Base-by-base conservation (phyloP, 2,888 invertebrate species). In the Mesorhabditis sp. region DNA sequence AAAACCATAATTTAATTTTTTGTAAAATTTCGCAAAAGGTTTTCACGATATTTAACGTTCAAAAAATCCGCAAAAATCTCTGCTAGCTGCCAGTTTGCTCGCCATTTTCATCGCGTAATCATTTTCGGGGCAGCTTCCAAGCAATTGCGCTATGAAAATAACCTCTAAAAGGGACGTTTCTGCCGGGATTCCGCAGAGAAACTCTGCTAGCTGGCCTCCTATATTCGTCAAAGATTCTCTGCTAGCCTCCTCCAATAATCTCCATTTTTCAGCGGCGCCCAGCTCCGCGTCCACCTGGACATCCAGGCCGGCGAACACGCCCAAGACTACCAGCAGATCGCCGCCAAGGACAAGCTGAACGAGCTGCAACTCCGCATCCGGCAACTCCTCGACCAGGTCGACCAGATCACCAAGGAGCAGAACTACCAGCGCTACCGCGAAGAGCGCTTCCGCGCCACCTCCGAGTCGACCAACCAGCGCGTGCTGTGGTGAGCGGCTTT, bases 241-340 rank as follows among this genome's bases (percentile, higher is more conserved):
- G 28, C 28, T 28, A 28, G 28, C 28, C 28, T 28, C 28, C 28
- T 28, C 28, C 28, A 50, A 44, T 5, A 5, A 44, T 44, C 13
- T 28, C 28, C 28, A 28, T 28, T 28, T 62, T 41, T 50, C 71
- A 93, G 94, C 86, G 96, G 97, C 67, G 93, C 95, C 43, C 96
- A 97, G 86, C 88, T 98, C 91, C 88, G 91, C 80, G 92, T 98
- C 3, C 97, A 98, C 88, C 89, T 98, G 75, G 96, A 97, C 86
- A 96, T 98, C 81, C 95, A 97, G 91, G 95, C 96, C 67, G 98
- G 97, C 69, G 97, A 98, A 87, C 95, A 97, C 88, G 94, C 97
- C 13, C 92, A 96, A 72, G 96, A 97, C 87, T 98, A 98, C 87
- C 93, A 93, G 41, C 93, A 94, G 81, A 92, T 98, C 68, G 96